Evolutionary conservation across 2,797 vertebrate species (phyloP).

Genomic region (Tangara arthus): DNA sequence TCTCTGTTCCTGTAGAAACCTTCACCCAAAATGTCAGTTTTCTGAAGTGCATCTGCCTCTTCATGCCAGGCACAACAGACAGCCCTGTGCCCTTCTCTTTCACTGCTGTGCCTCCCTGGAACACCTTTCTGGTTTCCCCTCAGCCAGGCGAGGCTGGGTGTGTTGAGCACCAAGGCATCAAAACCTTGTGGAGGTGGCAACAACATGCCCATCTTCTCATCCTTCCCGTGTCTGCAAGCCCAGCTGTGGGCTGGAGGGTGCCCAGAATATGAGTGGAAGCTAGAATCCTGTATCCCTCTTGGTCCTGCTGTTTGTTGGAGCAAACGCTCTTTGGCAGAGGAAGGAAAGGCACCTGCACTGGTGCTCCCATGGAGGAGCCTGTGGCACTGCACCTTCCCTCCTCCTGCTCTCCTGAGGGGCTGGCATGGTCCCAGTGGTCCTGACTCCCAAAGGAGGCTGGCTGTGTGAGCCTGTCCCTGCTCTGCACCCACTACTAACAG

Average conservation of each 20-base stretch:
- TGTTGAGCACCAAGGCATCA: rapidly evolving
- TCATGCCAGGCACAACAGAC: background rate
- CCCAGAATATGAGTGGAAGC: background rate
- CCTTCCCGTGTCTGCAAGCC: background rate
- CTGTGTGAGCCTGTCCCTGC: background rate
- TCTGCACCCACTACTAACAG: background rate
- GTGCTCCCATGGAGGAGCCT: background rate
- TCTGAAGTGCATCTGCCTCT: background rate
- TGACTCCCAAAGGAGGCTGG: background rate
- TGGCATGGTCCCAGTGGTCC: rapidly evolving
- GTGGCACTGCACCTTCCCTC: background rate
- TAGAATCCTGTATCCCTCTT: background rate
- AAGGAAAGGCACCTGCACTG: background rate
- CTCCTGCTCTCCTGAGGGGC: background rate
- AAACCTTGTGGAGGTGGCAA: background rate
- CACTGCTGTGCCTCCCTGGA: background rate
- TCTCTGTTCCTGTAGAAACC: background rate
- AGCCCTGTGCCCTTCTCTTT: rapidly evolving
- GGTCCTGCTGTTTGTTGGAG: background rate
- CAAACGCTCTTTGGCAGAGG: background rate
- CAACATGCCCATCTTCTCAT: background rate
- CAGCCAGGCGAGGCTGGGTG: background rate
- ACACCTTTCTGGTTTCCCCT: background rate
- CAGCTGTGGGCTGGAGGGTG: background rate
- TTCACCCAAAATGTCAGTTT: background rate